phyloP scores from a whole-genome alignment of 1,140 invertebrate species.

The Sarcophaga bullata region DNA sequence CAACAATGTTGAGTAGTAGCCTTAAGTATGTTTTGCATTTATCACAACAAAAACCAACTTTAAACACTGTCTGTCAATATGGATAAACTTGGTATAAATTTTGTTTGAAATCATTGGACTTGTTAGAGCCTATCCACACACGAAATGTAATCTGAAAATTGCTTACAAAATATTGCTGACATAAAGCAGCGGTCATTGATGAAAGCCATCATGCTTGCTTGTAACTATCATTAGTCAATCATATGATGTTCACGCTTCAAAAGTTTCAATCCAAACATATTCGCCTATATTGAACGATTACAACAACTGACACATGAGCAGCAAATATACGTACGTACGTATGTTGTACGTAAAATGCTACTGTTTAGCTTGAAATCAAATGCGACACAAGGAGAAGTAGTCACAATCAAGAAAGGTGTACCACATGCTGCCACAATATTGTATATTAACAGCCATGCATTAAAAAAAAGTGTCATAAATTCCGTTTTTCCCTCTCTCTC shows the following conservation, averaged over 20 bases:
- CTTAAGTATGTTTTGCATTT: too few species aligned
- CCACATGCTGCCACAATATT: background rate
- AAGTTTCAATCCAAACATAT: background rate
- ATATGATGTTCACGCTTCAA: background rate
- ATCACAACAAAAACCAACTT: too few species aligned
- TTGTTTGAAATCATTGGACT: too few species aligned
- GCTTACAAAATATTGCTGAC: background rate
- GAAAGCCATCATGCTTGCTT: background rate
- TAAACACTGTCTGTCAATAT: too few species aligned
- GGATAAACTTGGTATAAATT: too few species aligned
- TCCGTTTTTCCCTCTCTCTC: background rate
- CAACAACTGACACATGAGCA: background rate
- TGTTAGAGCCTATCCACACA: too few species aligned
- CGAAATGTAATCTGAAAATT: background rate
- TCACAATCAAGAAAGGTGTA: background rate
- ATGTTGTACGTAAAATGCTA: background rate
- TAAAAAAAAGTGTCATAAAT: constrained; percentile 12
- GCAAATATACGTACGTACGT: background rate
- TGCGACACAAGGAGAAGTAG: background rate
- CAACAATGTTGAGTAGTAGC: too few species aligned
- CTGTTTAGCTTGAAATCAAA: background rate
- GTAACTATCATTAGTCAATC: background rate
- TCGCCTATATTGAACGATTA: background rate
- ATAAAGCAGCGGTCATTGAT: background rate
- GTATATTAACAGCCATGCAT: background rate